Base-by-base conservation (phyloP, 2,888 invertebrate genomes). In the Drosophila suboccidentalis region DNA sequence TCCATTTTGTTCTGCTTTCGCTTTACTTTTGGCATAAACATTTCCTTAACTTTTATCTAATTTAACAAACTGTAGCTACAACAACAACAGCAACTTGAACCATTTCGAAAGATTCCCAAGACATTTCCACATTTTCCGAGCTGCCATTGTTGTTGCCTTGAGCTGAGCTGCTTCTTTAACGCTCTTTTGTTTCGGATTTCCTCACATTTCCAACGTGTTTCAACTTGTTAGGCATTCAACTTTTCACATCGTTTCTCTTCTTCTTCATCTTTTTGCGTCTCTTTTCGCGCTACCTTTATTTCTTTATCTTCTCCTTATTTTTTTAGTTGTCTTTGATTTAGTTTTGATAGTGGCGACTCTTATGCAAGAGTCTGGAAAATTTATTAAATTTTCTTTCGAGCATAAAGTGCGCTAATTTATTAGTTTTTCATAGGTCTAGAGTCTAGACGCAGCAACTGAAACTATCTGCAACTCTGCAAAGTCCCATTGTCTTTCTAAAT, bases 21-120 rank as follows among this genome's bases (percentile, higher is more conserved):
- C 69, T 71, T 79, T 72, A 76, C 59, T 76, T 78, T 78, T 78
- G 75, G 86, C 88, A 88, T 80, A 78, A 86, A 82, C 89, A 89
- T 85, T 86, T 85, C 79, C 82, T 75, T 78, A 89, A 90, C 78
- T 87, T 88, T 90, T 89, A 87, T 89, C 88, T 86, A 85, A 90
- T 89, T 88, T 74, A 80, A 80, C 73, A 80, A 87, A 87, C 82
- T 89, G 72, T 81, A 70, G 50, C 82, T 29, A 26, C 36, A 50
- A 15, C 39, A 44, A 8, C 47, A 26, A 34, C 29, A 6, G 51
- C 82, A 60, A 53, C 75, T 79, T 80, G 71, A 67, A 64, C 66
- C 66, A 74, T 88, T 88, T 88, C 73, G 73, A 70, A 82, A 79
- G 71, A 67, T 86, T 84, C 84, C 82, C 82, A 82, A 87, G 82